Base-by-base conservation (phyloP, 2,113 vertebrate genomes). In the Elachura formosa region DNA sequence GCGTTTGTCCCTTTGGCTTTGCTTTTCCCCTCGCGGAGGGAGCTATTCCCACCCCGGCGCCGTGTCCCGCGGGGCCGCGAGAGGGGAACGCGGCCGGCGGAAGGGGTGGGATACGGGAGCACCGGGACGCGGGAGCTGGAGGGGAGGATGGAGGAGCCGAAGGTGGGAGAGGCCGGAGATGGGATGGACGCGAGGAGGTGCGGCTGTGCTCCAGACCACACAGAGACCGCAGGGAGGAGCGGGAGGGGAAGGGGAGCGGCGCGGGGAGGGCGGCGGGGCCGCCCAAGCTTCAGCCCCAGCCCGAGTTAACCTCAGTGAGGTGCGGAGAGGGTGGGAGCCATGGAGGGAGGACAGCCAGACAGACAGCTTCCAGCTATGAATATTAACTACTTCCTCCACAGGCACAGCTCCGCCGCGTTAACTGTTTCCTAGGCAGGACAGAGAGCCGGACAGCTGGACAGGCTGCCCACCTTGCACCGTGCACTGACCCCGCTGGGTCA, bases 351-450 rank as follows among this genome's bases (percentile, higher is more conserved):
- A 92, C 85, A 45, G 87, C 79, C 12, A 71, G 93, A 82, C 81
- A 88, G 87, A 67, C 90, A 89, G 90, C 82, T 96, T 84, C 87
- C 40, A 68, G 92, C 85, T 87, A 94, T 96, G 96, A 96, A 96
- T 96, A 96, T 94, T 96, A 96, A 96, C 95, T 94, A 95, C 96
- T 95, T 96, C 96, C 96, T 96, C 93, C 84, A 75, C 84, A 61
- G 82, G 89, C 94, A 95, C 48, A 14, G 78, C 90, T 90, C 67
- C 26, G 15, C 74, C 16, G 10, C 28, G 4, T 96, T 96, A 96
- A 96, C 96, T 59, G 40, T 96, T 96, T 96, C 96, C 87, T 96
- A 87, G 87, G 92, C 96, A 58, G 14, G 6, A 71, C 22, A 5
- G 74, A 46, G 59, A 38, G 59, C 87, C 9, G 6, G 94, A 94